Conservation (phyloP, 1,140 invertebrate genomes). For the Eumaeus atala region DNA sequence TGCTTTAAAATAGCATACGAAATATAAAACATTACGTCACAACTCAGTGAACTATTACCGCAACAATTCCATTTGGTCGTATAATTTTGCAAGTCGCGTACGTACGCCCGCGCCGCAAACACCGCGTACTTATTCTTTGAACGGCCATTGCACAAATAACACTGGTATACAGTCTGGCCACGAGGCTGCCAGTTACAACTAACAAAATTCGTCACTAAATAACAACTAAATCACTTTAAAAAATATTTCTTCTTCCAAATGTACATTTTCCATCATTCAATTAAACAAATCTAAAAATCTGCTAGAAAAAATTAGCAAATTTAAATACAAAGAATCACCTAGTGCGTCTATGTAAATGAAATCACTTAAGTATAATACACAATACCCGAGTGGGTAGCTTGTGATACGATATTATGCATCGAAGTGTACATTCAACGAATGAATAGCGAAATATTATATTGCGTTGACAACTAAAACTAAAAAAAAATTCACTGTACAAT, state of each 20-base stretch:
- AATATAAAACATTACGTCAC: not conserved
- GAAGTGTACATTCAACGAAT: conserved; percentile 65
- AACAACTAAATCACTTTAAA: conserved; percentile 74
- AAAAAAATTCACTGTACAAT: conserved; percentile 66
- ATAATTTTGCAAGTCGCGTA: not conserved
- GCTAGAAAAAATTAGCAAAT: conserved; percentile 73
- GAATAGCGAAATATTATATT: conserved; percentile 61
- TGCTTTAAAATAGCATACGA: not conserved
- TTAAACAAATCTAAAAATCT: conserved; percentile 69
- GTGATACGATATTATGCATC: conserved; percentile 66
- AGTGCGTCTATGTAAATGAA: conserved; percentile 69
- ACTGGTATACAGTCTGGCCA: conserved; percentile 64
- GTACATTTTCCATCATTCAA: conserved; percentile 67
- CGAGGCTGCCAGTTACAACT: conserved; percentile 62
- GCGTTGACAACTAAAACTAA: conserved; percentile 72
- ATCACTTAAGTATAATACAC: conserved; percentile 69
- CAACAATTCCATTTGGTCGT: not conserved
- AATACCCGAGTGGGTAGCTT: conserved; percentile 42
- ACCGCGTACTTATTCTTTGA: conserved; percentile 38
- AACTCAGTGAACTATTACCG: not conserved
- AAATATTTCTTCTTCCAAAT: conserved; percentile 58
- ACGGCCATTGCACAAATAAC: conserved; percentile 66
- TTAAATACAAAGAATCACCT: conserved; percentile 70
- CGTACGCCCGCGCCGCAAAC: conserved; percentile 5
- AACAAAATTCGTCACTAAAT: conserved; percentile 72